Evolutionary conservation across 2,113 vertebrate genomes (phyloP).

Genomic region (Pelobates fuscus): DNA sequence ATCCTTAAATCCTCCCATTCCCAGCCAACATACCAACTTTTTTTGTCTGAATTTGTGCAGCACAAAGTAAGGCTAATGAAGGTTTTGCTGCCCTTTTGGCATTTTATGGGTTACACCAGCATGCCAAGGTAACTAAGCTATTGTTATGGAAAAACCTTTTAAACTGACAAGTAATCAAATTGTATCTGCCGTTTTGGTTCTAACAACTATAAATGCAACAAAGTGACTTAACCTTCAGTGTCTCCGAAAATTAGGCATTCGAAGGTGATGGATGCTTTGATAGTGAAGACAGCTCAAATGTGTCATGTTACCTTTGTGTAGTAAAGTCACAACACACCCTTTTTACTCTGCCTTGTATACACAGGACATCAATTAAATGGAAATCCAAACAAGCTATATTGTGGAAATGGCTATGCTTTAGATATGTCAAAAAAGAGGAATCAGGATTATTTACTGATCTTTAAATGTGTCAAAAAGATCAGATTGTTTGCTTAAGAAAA

Average conservation of each 20-base stretch:
- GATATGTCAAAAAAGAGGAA: background rate
- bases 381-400: conserved; percentile 5
- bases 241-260: conserved; percentile 43
- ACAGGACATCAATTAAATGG: conserved; percentile 39
- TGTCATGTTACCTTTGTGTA: conserved; percentile 41
- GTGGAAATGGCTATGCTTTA: conserved; percentile 11
- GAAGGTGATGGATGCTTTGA: conserved; percentile 40
- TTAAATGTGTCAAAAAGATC: no score
- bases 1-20: no score
- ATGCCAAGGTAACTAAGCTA: background rate
- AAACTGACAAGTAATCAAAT: conserved; percentile 47
- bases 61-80: no score
- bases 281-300: conserved; percentile 34
- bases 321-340: conserved; percentile 33
- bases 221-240: conserved; percentile 50
- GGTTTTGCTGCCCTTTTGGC: background rate
- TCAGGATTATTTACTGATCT: conserved; percentile 25
- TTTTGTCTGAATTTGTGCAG: no score
- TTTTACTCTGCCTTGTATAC: conserved; percentile 24
- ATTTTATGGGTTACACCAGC: background rate
- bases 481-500: no score
- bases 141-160: conserved; percentile 34
- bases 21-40: no score
- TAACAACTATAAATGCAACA: conserved; percentile 43
- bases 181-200: conserved; percentile 43